phyloP scores from a whole-genome alignment of 2,797 vertebrate genomes.

The Pristis pectinata region DNA sequence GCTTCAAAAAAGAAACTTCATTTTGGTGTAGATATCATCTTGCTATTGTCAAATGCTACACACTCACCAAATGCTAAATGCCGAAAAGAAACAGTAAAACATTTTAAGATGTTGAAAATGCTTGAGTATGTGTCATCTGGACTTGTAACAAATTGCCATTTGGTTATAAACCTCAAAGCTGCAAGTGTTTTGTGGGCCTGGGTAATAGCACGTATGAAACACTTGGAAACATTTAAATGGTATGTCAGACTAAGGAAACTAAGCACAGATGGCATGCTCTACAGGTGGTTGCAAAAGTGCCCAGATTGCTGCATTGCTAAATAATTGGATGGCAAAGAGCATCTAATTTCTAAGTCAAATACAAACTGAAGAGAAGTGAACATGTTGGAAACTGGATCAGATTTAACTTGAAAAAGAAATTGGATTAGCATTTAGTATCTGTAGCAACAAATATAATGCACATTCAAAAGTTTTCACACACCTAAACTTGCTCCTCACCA shows the following conservation, averaged over 20 bases:
- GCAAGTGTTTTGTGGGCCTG: background rate
- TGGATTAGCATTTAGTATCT: background rate
- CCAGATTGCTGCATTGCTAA: background rate
- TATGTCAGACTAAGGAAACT: background rate
- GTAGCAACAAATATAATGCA: background rate
- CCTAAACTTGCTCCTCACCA: background rate
- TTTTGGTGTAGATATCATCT: background rate
- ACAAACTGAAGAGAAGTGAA: background rate
- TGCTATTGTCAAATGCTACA: background rate
- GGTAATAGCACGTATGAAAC: background rate
- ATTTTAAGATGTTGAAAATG: background rate
- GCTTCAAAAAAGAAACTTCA: background rate
- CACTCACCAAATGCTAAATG: background rate
- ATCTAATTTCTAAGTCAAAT: no score
- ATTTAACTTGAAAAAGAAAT: background rate
- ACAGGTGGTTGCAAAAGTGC: background rate
- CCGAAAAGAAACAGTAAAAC: background rate
- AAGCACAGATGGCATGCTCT: background rate
- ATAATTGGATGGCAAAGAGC: background rate
- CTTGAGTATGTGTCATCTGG: background rate
- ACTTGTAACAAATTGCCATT: background rate
- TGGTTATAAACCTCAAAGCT: background rate
- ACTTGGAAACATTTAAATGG: background rate
- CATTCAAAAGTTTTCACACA: background rate
- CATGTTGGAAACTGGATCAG: background rate